These are phyloP conservation scores for Loxodonta africana DNA, from an alignment of 2,113 vertebrate genomes.

Conservation along the genomic window DNA sequence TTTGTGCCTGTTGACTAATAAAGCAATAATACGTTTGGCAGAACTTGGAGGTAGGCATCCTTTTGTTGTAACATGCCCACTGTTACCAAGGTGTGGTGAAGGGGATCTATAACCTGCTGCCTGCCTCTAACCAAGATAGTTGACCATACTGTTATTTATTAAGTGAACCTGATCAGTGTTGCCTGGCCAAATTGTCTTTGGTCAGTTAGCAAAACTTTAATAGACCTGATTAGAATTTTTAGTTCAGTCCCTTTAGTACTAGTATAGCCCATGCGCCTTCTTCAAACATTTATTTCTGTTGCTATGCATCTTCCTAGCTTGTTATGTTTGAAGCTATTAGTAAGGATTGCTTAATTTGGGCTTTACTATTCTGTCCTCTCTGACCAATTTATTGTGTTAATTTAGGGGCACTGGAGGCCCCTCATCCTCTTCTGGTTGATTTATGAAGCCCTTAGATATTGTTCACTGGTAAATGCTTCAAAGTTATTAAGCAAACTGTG, in stretches of 20 bases:
- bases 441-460: slow-evolving; percentile 48
- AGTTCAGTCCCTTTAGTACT: not conserved
- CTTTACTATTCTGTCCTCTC: slow-evolving; percentile 41
- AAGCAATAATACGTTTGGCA: not conserved
- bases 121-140: not conserved
- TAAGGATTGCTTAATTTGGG: slow-evolving; percentile 48
- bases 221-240: not conserved
- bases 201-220: not conserved
- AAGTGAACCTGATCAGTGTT: not conserved
- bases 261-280: not conserved
- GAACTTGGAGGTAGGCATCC: not conserved
- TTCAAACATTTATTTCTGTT: slow-evolving; percentile 62
- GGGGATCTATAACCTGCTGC: too few relatives aligned
- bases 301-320: slow-evolving; percentile 27
- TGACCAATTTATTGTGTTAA: slow-evolving; percentile 48
- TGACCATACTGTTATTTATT: not conserved
- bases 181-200: not conserved
- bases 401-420: not conserved
- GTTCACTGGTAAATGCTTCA: slow-evolving; percentile 50
- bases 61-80: not conserved
- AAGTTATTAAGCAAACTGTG: slow-evolving; percentile 62
- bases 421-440: slow-evolving; percentile 23
- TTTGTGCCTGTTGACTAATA: not conserved
- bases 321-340: slow-evolving; percentile 19
- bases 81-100: not conserved